These are phyloP conservation scores for Procavia capensis DNA, from an alignment of 2,113 vertebrate genomes.

Conservation along the genomic window DNA sequence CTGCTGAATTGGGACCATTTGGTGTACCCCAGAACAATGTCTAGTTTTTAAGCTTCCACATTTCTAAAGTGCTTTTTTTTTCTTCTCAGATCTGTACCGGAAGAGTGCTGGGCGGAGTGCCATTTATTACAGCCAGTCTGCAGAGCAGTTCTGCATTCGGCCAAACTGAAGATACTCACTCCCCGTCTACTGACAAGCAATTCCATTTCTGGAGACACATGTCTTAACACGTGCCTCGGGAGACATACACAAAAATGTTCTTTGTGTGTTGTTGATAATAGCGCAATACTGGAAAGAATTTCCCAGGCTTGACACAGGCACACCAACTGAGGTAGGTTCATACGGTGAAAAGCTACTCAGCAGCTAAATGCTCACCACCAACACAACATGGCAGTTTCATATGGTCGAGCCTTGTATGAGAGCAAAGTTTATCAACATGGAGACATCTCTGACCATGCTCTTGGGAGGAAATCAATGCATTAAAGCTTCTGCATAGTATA, in stretches of 20 bases:
- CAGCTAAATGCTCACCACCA: background rate
- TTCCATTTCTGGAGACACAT: background rate
- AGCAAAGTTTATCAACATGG: background rate
- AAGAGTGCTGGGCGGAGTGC: background rate
- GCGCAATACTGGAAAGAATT: background rate
- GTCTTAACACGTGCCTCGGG: background rate
- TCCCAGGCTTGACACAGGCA: background rate
- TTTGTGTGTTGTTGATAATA: background rate
- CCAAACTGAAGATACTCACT: background rate
- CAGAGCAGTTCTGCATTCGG: background rate
- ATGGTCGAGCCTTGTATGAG: background rate
- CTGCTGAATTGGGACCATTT: no score
- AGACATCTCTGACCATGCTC: background rate
- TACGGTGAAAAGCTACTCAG: background rate
- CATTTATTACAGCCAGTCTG: background rate
- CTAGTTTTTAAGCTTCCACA: no score
- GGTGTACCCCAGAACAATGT: no score
- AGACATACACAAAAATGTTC: background rate
- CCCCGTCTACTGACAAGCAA: background rate
- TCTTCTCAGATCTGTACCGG: background rate
- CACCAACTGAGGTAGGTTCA: background rate
- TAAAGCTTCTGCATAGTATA: background rate
- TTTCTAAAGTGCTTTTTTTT: no score
- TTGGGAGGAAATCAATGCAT: background rate
- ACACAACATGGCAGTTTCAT: background rate